These are phyloP conservation scores for Borostomias antarcticus DNA, from an alignment of 2,797 vertebrate species.

Conservation along the genomic window DNA sequence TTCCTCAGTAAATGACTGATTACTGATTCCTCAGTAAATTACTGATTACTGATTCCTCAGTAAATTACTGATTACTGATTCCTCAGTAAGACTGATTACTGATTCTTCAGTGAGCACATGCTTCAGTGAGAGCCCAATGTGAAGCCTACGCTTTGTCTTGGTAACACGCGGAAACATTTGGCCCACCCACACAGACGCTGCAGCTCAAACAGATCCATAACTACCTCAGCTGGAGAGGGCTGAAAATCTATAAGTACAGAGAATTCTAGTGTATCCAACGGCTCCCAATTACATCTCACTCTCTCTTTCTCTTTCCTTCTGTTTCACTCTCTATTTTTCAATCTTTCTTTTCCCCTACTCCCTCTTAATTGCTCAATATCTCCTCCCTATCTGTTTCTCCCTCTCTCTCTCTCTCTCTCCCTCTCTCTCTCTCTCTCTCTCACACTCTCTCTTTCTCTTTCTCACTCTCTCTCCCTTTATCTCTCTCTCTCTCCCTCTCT, in stretches of 20 bases:
- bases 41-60: too few species aligned
- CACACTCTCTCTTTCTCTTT: too few species aligned
- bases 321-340: constrained; percentile 8
- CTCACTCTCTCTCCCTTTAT: neutral
- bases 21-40: too few species aligned
- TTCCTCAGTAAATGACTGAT: too few species aligned
- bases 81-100: too few species aligned
- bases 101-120: too few species aligned
- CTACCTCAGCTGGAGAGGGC: constrained; percentile 43
- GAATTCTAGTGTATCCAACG: neutral
- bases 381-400: neutral
- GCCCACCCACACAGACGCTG: constrained; percentile 34
- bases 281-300: neutral
- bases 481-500: constrained; percentile 10
- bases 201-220: constrained; percentile 33
- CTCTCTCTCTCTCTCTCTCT: constrained; percentile 21
- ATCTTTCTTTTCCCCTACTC: neutral
- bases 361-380: neutral
- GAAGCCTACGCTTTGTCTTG: constrained; percentile 22
- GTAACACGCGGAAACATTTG: constrained; percentile 35
- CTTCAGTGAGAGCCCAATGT: constrained; percentile 25
- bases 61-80: constrained; percentile 14
- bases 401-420: neutral
- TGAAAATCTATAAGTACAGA: constrained; percentile 45
- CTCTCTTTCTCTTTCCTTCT: neutral